A percentile compares a stretch with the other conserved stretches of the same genome.
These are phyloP conservation scores for Elanus axillaris DNA, from an alignment of 2,113 vertebrate genomes.

Conservation along the genomic window DNA sequence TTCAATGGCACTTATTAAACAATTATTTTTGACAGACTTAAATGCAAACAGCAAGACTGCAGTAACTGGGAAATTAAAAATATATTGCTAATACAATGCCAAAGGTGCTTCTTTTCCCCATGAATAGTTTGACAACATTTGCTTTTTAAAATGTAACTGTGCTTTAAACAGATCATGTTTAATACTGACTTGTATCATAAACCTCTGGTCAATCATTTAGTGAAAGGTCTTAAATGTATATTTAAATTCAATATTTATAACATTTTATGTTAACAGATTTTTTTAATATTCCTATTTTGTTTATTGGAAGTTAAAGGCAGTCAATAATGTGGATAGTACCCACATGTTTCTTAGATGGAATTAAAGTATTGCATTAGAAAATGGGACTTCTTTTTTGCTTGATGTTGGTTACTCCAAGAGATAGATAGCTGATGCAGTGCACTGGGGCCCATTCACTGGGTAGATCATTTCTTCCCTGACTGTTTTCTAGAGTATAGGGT, in stretches of 20 bases:
- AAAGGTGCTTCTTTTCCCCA: neutral
- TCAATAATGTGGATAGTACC: neutral
- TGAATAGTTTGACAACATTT: constrained; percentile 6
- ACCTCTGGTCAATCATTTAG: neutral
- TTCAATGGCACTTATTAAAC: constrained; percentile 27
- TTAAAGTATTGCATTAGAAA: neutral
- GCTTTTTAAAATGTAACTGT: neutral
- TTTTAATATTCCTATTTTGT: neutral
- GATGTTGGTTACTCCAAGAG: neutral
- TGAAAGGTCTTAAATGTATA: neutral
- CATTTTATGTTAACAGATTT: neutral
- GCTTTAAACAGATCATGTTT: constrained; percentile 29
- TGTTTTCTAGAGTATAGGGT: neutral
- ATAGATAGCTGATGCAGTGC: neutral
- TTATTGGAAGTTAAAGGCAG: neutral
- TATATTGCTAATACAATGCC: constrained; percentile 28
- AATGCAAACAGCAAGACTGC: constrained; percentile 38
- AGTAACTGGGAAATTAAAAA: constrained; percentile 40
- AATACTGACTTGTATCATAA: constrained; percentile 9
- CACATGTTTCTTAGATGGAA: neutral
- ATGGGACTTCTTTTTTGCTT: neutral
- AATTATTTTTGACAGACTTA: constrained; percentile 39
- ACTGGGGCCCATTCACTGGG: neutral
- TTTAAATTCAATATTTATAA: neutral
- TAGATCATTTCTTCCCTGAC: neutral